A percentile compares a stretch with the other conserved stretches of the same genome.
Conservation (phyloP, 2,113 vertebrate genomes). For the Rutilus rutilus region DNA sequence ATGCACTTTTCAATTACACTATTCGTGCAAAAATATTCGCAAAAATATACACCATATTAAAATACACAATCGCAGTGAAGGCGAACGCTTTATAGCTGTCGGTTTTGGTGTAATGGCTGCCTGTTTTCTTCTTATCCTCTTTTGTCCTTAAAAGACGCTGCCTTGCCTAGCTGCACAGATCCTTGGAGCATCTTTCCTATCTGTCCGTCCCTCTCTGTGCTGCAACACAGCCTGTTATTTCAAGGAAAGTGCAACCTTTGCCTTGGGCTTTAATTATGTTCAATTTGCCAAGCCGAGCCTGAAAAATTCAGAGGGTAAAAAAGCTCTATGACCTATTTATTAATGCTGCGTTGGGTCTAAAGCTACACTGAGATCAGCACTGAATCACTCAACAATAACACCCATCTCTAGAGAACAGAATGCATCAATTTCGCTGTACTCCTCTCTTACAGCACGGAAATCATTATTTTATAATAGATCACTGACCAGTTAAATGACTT, state of each 20-base stretch:
- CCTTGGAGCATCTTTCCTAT: conserved; percentile 38
- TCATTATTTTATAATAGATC: neutral
- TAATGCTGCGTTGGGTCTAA: conserved; percentile 69
- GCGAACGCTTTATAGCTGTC: neutral
- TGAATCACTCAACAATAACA: conserved; percentile 19
- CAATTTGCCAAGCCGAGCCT: conserved; percentile 82
- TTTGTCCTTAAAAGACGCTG: conserved; percentile 25
- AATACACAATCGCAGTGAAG: neutral
- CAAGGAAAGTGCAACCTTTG: conserved; percentile 81
- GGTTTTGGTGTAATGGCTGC: conserved; percentile 26
- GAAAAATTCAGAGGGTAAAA: conserved; percentile 78
- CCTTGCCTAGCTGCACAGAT: conserved; percentile 41
- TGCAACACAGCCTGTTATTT: conserved; percentile 73
- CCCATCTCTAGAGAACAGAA: neutral
- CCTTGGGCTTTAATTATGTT: conserved; percentile 84
- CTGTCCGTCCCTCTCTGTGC: conserved; percentile 60
- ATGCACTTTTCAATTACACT: neutral
- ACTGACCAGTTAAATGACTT: neutral
- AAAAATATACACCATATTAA: neutral
- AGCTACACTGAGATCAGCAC: conserved; percentile 40
- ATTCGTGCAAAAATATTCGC: neutral
- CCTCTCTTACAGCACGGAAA: neutral
- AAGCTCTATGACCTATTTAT: conserved; percentile 84
- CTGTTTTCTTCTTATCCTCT: conserved; percentile 16
- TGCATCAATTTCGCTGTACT: neutral